Evolutionary conservation across 2,888 invertebrate genomes (phyloP), one percentile per base, ranked within the genome.

Genomic region (Acronicta alni): DNA sequence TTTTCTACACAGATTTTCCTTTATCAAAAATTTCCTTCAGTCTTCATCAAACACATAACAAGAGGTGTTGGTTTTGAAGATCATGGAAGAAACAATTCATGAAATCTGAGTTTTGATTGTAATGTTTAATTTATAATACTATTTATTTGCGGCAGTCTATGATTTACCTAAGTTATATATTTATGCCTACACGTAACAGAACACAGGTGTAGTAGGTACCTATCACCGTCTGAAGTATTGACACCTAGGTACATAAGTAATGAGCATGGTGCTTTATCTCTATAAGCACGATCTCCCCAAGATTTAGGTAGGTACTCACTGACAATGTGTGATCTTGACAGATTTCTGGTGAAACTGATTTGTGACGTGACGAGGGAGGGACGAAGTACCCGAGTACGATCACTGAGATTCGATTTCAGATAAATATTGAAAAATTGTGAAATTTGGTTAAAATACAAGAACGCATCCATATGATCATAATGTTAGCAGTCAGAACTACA

Each of bases 241-340:
- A 37, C 48, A 37, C 23, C 15, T 54, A 42, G 12, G 0, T 44
- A n/a, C 16, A 3, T 44, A 15, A 3, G 35, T 52, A 57, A 43
- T 53, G 26, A 37, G 17, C 37, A 20, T 4, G 38, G 37, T 43
- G 20, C 30, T 26, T 0, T 12, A 30, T 12, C 12, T 30, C 12
- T 30, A 12, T 30, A 3, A 3, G 12, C 0, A 2, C 3, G 12
- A 30, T 30, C 30, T 30, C 30, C 3, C 10, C 12, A 4, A 30
- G 30, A 12, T 30, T 30, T 66, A 42, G 6, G 17, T 57, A 66
- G 60, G 67, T 37, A 69, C 62, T 30, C 47, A 46, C 52, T 61
- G 60, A 61, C 66, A 61, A 74, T 80, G 76, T 73, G 73, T 79
- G 83, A 77, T 84, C 79, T 83, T 82, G 84, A 82, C 84, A 80